These are phyloP conservation scores for Istiophorus platypterus DNA, from an alignment of 2,113 vertebrate species.

Conservation along the genomic window DNA sequence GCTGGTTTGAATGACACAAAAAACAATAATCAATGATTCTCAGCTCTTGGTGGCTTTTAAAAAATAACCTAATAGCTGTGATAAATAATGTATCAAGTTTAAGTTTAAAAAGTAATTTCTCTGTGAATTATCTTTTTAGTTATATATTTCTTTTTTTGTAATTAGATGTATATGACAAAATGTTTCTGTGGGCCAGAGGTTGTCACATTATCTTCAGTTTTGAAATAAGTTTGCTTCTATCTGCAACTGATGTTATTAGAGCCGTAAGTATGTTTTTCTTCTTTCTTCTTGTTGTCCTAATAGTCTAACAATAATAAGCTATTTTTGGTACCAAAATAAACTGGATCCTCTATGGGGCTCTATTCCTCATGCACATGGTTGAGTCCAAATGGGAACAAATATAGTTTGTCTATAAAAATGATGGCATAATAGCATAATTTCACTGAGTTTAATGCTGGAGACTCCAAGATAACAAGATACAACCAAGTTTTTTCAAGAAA, in stretches of 20 bases:
- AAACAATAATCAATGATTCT: neutral
- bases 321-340: neutral
- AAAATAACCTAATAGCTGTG: neutral
- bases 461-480: too few species aligned
- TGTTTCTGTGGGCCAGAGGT: neutral
- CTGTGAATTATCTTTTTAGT: neutral
- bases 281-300: too few species aligned
- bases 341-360: neutral
- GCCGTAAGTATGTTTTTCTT: neutral
- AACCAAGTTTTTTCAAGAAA: too few species aligned
- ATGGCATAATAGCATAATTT: too few species aligned
- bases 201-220: neutral
- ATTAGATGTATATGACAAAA: neutral
- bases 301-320: neutral
- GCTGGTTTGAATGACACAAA: slow-evolving; percentile 1
- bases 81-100: too few species aligned
- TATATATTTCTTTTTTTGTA: slow-evolving; percentile 2
- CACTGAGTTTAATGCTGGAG: too few species aligned
- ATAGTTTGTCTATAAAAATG: too few species aligned
- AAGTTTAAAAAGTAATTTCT: neutral
- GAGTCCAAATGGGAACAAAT: too few species aligned
- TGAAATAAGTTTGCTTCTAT: neutral
- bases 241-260: neutral
- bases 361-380: too few species aligned
- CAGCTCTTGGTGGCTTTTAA: neutral